Percentiles rank a stretch among this genome's conserved stretches.
Evolutionary conservation across 2,888 invertebrate genomes (phyloP).

Genomic region (Xanthia togata): DNA sequence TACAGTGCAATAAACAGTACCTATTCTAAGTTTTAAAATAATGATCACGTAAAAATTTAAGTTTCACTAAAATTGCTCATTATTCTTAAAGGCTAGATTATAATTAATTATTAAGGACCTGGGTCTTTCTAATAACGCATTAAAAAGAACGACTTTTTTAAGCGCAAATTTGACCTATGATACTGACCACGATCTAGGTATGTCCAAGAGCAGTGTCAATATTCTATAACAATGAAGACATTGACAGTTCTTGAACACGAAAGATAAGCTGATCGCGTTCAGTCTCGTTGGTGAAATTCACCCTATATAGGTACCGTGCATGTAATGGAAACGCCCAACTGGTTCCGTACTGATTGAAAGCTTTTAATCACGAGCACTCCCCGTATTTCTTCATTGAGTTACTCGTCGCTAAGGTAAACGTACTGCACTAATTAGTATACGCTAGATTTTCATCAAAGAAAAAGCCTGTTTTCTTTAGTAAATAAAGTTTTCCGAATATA

Average conservation of each 20-base stretch:
- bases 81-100: too few species aligned
- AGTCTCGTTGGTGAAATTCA: neutral
- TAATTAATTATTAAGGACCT: too few species aligned
- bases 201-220: neutral
- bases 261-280: neutral
- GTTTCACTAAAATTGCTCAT: too few species aligned
- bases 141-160: neutral
- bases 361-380: constrained; percentile 4
- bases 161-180: neutral
- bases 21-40: too few species aligned
- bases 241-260: too few species aligned
- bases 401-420: neutral
- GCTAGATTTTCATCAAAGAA: too few species aligned
- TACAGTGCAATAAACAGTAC: too few species aligned
- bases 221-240: neutral
- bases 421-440: too few species aligned
- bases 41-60: too few species aligned
- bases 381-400: constrained; percentile 5
- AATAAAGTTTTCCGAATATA: neutral
- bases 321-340: constrained; percentile 28
- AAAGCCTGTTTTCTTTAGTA: neutral
- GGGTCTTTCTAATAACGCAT: too few species aligned
- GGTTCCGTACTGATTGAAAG: neutral
- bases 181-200: neutral
- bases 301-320: neutral